Percentiles rank a stretch among this genome's conserved stretches.
Evolutionary conservation across 2,797 vertebrate species (phyloP).

Genomic region (Mallotus villosus): DNA sequence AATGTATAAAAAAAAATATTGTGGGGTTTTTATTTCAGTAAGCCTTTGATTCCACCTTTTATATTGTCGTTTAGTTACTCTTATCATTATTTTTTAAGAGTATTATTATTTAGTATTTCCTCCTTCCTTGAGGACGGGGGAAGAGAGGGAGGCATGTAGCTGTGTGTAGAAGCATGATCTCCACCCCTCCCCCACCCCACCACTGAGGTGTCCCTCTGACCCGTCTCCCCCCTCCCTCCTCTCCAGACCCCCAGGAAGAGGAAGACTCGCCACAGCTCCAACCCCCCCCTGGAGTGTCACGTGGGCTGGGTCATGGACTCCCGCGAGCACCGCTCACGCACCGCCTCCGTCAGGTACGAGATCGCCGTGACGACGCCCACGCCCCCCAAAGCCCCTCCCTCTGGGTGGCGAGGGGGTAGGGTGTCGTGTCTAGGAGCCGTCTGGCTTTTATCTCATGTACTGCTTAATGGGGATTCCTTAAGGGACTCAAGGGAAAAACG

Average conservation of each 20-base stretch:
- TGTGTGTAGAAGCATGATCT: not conserved
- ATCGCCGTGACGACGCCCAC: not conserved
- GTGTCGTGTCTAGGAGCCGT: too few species aligned
- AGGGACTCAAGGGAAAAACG: not conserved
- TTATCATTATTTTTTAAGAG: too few species aligned
- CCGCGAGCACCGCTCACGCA: conserved; percentile 92
- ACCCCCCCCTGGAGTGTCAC: conserved; percentile 96
- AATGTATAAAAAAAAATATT: too few species aligned
- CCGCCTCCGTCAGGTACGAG: conserved; percentile 92
- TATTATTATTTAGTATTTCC: too few species aligned
- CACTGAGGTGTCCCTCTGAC: not conserved
- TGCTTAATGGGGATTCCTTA: not conserved
- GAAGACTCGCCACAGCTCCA: conserved; percentile 98
- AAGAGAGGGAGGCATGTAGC: too few species aligned
- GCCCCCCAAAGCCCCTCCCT: too few species aligned
- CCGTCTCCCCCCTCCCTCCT: not conserved
- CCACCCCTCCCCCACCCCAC: too few species aligned
- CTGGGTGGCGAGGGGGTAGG: too few species aligned
- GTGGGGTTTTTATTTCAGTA: too few species aligned
- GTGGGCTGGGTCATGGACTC: conserved; percentile 99
- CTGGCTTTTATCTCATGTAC: not conserved
- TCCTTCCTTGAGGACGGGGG: too few species aligned
- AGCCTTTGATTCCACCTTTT: too few species aligned
- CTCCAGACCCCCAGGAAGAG: conserved; percentile 92
- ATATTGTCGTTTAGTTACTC: too few species aligned